These are phyloP conservation scores for Platysternon megacephalum DNA, from an alignment of 2,113 vertebrate species.

Conservation along the genomic window DNA sequence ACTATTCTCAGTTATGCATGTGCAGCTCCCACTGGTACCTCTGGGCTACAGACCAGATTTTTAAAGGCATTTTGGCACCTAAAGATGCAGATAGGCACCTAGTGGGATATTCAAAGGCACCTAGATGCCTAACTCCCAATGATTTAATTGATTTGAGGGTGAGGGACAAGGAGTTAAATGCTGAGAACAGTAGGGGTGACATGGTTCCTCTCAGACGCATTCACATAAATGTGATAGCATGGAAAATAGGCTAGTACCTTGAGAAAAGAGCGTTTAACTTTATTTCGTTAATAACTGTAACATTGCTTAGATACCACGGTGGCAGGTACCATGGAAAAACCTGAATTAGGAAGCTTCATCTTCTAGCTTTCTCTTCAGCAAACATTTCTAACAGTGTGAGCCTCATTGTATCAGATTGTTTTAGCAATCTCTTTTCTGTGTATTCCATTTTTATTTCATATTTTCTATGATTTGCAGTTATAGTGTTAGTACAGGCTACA, in stretches of 20 bases:
- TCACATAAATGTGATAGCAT: slow-evolving; percentile 6
- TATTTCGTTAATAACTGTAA: slow-evolving; percentile 12
- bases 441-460: neutral
- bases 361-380: neutral
- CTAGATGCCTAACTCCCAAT: neutral
- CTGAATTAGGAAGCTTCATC: neutral
- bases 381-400: neutral
- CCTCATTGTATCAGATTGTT: neutral
- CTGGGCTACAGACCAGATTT: neutral
- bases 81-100: neutral
- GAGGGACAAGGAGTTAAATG: slow-evolving; percentile 26
- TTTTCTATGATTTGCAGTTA: neutral
- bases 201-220: slow-evolving; percentile 7
- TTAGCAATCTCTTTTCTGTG: neutral
- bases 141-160: neutral
- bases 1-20: neutral
- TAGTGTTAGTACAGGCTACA: neutral
- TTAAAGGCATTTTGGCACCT: neutral
- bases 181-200: neutral
- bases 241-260: slow-evolving; percentile 6
- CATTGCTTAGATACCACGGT: neutral
- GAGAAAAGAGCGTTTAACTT: slow-evolving; percentile 49
- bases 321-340: slow-evolving; percentile 11
- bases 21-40: neutral
- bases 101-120: neutral